Evolutionary conservation across 37 sponge, comb jelly and placozoan species (phyloP), one percentile per base, ranked within the genome.

Genomic region (Eunapius fragilis): DNA sequence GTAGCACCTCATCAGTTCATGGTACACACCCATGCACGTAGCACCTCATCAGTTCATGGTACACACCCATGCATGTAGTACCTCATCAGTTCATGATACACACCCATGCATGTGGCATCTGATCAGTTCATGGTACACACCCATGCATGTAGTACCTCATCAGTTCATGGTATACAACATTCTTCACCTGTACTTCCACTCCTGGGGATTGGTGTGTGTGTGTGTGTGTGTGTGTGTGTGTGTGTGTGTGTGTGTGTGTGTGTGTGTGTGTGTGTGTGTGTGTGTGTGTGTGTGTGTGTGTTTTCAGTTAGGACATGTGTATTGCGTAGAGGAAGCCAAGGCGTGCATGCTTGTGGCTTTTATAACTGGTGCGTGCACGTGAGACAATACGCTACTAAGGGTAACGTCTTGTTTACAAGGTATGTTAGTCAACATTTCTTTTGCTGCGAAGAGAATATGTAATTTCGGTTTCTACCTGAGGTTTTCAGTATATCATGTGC

Each of bases 141-240:
- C 47, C 47, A 11, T 45, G 9, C 7, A 11, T 45, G 9, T 9
- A 25, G 3, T 25, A 79, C 79, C 50, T 79, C 19, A 74, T 50
- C n/a, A 81, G 25, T 68, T 87, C 87, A 68, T 80, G 71, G 75
- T 81, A 87, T 9, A 87, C 41, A 11, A 75, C 67, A 80, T 87
- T 87, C 75, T 87, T 87, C 31, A 87, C 67, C 25, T 81, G 81
- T 0, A 81, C 69, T 36, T 80, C 50, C 37, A 87, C 34, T n/a
- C 41, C 85, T 83, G 27, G 67, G 85, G n/a, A n/a, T n/a, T n/a
- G n/a, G 37, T 6, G 6, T 41, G 41, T 41, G 41, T 41, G 41
- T 9, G 6, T 12, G 58, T 58, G 58, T 58, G 14, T 9, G 14
- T 17, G 58, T 58, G 58, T 58, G 22, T 19, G 22, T 0, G 14